Percentiles rank a stretch among this genome's conserved stretches.
Evolutionary conservation across 35 echinoderm and acorn worm genomes (phyloP).

Genomic region (Diadema setosum): DNA sequence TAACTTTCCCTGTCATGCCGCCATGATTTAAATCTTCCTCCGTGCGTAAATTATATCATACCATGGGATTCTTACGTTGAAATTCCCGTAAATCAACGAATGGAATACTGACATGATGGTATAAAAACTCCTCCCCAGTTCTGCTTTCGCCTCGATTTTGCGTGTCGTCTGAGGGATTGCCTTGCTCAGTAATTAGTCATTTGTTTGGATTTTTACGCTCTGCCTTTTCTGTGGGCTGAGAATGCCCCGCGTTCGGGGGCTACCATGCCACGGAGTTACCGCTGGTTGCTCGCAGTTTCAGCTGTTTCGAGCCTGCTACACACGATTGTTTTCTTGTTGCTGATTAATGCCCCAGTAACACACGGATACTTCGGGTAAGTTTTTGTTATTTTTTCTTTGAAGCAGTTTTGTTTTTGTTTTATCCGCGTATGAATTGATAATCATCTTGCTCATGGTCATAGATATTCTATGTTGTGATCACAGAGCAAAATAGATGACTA

Average conservation of each 20-base stretch:
- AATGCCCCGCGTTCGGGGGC: slow-evolving; percentile 14
- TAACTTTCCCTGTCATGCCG: background rate
- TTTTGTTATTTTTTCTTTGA: too few species aligned
- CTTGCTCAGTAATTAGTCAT: too few species aligned
- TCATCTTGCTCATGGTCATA: too few species aligned
- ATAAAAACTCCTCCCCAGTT: background rate
- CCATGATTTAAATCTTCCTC: background rate
- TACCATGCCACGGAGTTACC: slow-evolving; percentile 7
- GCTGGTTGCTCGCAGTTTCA: background rate
- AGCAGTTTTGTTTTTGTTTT: too few species aligned
- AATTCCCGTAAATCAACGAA: background rate
- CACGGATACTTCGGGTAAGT: slow-evolving; percentile 13
- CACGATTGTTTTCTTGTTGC: background rate
- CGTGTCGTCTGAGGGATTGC: background rate
- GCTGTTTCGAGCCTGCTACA: background rate
- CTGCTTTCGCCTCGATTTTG: background rate
- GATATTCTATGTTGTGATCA: too few species aligned
- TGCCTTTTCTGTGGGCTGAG: slow-evolving; percentile 10
- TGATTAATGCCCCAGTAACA: background rate
- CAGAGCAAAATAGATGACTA: too few species aligned
- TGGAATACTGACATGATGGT: background rate
- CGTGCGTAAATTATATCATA: background rate
- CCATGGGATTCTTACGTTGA: background rate
- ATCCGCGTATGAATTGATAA: too few species aligned
- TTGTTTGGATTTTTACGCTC: background rate